Evolutionary conservation across 2,113 vertebrate genomes (phyloP), one percentile per base, ranked within the genome.

Genomic region (Tursiops truncatus): DNA sequence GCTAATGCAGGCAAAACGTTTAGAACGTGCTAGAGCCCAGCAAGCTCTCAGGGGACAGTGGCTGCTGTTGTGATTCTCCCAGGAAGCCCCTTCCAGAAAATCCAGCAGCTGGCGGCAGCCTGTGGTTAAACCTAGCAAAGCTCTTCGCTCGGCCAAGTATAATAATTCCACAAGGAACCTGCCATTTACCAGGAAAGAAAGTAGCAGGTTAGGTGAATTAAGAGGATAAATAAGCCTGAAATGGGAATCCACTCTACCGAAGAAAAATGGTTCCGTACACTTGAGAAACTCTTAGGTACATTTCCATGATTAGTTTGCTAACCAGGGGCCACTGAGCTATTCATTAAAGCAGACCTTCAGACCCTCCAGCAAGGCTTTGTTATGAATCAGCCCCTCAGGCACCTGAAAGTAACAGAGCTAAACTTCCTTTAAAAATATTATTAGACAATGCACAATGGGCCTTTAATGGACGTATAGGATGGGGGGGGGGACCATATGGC

Each of bases 271-370:
- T 60, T 86, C 94, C 58, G 28, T 90, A 87, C 47, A 83, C 73
- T 70, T 91, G 86, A 79, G n/a, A n/a, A 79, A 70, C 63, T 86
- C 62, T 65, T 87, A 28, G 6, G 47, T 62, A 70, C 38, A 73
- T 96, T 91, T 62, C 56, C 15, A 44, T 85, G 76, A 85, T 91
- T 67, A 67, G 79, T 76, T 41, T 65, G 65, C 88, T 93, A 79
- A 84, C 41, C 31, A 79, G 96, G 62, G 62, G 56, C 63, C 47
- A 23, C 1, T 8, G 9, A 44, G 36, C 56, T 44, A 10, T 62
- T 93, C 76, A 28, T 83, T 33, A 60, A 71, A 53, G 58, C 65
- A 56, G 56, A 77, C 8, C 41, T 76, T 81, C 36, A n/a, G 84
- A 83, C 28, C 47, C 26, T 68, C 86, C 73, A 36, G 86, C 33